These are phyloP conservation scores for Pseudorhiza aurosa DNA, from an alignment of 30 jellyfish, hydroid and myxozoan genomes.

Conservation along the genomic window DNA sequence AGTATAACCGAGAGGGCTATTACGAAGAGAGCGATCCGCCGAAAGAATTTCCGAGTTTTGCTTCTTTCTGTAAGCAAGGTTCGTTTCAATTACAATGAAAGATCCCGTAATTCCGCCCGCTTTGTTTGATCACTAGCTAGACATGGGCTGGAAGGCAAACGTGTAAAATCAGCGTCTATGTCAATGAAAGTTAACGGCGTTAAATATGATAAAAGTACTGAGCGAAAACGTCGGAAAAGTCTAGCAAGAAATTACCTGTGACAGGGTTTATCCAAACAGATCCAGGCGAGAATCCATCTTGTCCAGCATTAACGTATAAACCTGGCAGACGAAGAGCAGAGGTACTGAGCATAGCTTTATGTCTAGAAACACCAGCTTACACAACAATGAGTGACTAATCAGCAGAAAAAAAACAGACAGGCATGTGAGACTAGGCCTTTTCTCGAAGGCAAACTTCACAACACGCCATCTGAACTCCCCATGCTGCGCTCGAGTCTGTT, in stretches of 20 bases:
- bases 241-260: slow-evolving; percentile 39
- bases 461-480: slow-evolving; percentile 8
- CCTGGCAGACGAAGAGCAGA: slow-evolving; percentile 71
- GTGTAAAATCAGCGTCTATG: too few species aligned
- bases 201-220: not conserved
- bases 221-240: not conserved
- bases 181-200: not conserved
- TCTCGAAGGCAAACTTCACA: slow-evolving; percentile 7
- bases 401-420: not conserved
- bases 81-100: too few species aligned
- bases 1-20: too few species aligned
- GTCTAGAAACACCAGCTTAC: not conserved
- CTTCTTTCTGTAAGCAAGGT: too few species aligned
- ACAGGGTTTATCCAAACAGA: slow-evolving; percentile 64
- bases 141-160: too few species aligned
- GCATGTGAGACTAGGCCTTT: slow-evolving; percentile 28
- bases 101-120: too few species aligned
- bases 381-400: slow-evolving; percentile 2
- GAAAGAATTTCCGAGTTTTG: too few species aligned
- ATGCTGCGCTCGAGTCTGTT: not conserved
- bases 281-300: slow-evolving; percentile 71
- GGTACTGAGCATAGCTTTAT: slow-evolving; percentile 31
- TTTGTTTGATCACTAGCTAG: too few species aligned
- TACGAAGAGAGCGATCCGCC: too few species aligned
- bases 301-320: slow-evolving; percentile 60